phyloP scores from a whole-genome alignment of 2,888 invertebrate genomes.

The Melieria picta region DNA sequence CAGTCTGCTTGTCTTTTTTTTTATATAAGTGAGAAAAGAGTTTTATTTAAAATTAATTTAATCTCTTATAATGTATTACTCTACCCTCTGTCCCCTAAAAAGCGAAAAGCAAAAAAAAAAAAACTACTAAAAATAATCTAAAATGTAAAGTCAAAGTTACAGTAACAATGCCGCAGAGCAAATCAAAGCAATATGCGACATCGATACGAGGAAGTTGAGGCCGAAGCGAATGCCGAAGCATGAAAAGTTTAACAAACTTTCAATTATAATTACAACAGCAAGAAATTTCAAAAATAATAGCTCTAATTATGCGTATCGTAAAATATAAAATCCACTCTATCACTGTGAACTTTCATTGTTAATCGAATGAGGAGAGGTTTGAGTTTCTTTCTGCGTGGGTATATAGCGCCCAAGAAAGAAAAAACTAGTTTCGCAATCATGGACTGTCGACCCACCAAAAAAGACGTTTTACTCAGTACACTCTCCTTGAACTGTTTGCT shows the following conservation, averaged over 20 bases:
- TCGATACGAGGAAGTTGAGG: constrained; percentile 6
- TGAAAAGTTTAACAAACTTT: constrained; percentile 20
- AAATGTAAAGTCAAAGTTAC: constrained; percentile 8
- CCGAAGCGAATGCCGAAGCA: not conserved
- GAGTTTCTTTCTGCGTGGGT: no score
- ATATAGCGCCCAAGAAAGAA: no score
- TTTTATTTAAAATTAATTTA: constrained; percentile 9
- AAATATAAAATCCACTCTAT: constrained; percentile 36
- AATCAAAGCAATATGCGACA: not conserved
- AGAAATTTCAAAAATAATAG: constrained; percentile 28
- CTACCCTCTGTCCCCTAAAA: not conserved
- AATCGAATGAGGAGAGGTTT: constrained; percentile 34
- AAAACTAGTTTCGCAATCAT: not conserved
- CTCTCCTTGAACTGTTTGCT: constrained; percentile 3
- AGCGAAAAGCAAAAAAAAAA: not conserved
- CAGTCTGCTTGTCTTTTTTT: no score
- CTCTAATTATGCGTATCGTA: constrained; percentile 27
- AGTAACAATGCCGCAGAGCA: constrained; percentile 4
- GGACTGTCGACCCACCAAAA: not conserved
- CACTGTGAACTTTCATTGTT: constrained; percentile 38
- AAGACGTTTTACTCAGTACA: constrained; percentile 1
- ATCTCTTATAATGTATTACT: not conserved
- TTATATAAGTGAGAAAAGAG: not conserved
- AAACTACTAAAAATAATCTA: not conserved
- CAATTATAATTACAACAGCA: constrained; percentile 28